Evolutionary conservation across 2,888 invertebrate genomes (phyloP), one percentile per base, ranked within the genome.

Genomic region (Coleophora deauratella): DNA sequence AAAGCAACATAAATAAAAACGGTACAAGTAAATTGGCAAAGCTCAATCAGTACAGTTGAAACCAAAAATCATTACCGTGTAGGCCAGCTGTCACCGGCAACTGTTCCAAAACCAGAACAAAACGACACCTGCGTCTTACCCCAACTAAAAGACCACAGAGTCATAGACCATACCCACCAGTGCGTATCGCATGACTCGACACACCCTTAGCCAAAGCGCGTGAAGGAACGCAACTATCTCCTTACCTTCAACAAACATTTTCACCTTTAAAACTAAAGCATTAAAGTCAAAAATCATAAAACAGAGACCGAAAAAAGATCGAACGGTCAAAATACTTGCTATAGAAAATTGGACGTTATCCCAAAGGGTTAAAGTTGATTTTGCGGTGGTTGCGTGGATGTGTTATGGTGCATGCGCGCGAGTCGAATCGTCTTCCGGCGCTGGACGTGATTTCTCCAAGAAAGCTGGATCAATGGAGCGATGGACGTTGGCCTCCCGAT

Each of bases 381-480:
- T 12, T 2, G 33, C 9, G 12, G 12, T 10, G 33, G 12, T 33
- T 66, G 60, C 61, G 59, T 57, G 55, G 59, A 44, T 55, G 54
- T 72, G 81, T 80, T 80, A 72, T 79, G 78, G 76, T 81, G 67
- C 56, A 62, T 58, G 67, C 72, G 67, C 55, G 66, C 80, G 81
- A 64, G 63, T 68, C 82, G 77, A 82, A 84, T 84, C 66, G 78
- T 77, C 80, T 82, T 84, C 84, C 84, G 82, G 84, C 69, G 69
- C 59, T 52, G 62, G 78, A 84, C 82, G 82, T 82, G 84, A 81
- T 82, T 81, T 81, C 82, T 80, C 72, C 64, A 80, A 78, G 82
- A 82, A 82, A 82, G 79, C 67, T 65, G 66, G 70, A 72, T 81
- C 71, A 80, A 80, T 79, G 79, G 78, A 73, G 66, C 66, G 73